Percentiles rank a stretch among this genome's conserved stretches.
phyloP scores from a whole-genome alignment of 23 tunicate species.

The Phallusia fumigata region DNA sequence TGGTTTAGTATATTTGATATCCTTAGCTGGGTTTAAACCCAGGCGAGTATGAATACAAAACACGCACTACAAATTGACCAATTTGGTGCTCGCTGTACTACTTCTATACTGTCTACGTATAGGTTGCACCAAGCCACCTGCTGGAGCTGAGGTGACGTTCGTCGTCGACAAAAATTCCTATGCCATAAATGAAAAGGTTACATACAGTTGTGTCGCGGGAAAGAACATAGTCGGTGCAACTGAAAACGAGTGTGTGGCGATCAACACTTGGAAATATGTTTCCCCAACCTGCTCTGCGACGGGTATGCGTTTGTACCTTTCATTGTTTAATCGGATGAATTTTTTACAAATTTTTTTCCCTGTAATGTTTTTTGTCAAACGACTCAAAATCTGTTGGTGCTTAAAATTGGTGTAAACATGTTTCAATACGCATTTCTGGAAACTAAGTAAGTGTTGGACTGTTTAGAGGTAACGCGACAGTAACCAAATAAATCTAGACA shows the following conservation, averaged over 20 bases:
- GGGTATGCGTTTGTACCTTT: not conserved
- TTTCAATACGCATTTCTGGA: too few relatives aligned
- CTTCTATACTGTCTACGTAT: not conserved
- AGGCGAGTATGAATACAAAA: too few relatives aligned
- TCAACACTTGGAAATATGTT: not conserved
- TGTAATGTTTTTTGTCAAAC: not conserved
- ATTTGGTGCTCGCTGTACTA: too few relatives aligned
- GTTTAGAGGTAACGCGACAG: too few relatives aligned
- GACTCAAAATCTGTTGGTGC: too few relatives aligned
- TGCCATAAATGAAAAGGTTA: not conserved
- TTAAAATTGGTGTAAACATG: too few relatives aligned
- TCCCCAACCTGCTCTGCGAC: not conserved
- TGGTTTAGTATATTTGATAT: too few relatives aligned
- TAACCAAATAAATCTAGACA: too few relatives aligned
- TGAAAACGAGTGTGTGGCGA: not conserved
- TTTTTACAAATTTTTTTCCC: not conserved
- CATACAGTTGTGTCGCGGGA: not conserved
- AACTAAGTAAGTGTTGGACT: too few relatives aligned
- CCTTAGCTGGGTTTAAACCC: too few relatives aligned
- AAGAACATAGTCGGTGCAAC: not conserved
- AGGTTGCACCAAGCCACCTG: not conserved
- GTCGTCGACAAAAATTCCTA: not conserved
- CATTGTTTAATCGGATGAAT: too few relatives aligned
- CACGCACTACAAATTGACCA: too few relatives aligned
- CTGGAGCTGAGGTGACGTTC: not conserved